Evolutionary conservation across 2,888 invertebrate species (phyloP), one percentile per base, ranked within the genome.

Genomic region (Oscheius sp.): DNA sequence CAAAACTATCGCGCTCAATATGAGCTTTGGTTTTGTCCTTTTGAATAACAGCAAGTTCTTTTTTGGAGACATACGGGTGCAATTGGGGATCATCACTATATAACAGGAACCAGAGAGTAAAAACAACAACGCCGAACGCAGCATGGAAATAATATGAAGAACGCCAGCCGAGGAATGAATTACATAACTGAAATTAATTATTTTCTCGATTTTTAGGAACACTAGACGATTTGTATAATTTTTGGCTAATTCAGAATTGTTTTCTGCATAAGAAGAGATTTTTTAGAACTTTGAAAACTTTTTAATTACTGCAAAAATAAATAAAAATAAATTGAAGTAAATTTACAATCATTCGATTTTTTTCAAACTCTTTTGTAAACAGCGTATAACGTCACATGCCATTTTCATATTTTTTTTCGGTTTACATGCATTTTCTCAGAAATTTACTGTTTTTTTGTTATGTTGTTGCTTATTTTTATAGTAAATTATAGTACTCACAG

Each of bases 71-170:
- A 21, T 55, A 16, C 7, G 45, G 46, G 53, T 74, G 74, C 12
- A 74, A 41, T 18, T 83, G 76, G n/a, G 83, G 83, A 66, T 83
- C 81, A 55, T 83, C 83, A 18, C 73, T 78, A 70, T 83, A 83
- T 29, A 81, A 69, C 29, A 76, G 49, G 25, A 80, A 58, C 83
- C 83, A 83, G 9, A 76, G 41, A 3, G 74, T 29, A 55, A 83
- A 82, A 56, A 79, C 72, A 27, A 81, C 21, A 13, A 78, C 72
- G 1, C 78, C 76, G 16, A 74, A 59, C 7, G 68, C 43, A 9
- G 72, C 78, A 64, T 86, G 86, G 23, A 76, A 69, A 72, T 86
- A 86, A 79, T 83, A 86, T 13, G 85, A 84, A 41, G 82, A 85
- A 29, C 85, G 78, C 86, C 86, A 86, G 16, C 86, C 86, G 25